Base-by-base conservation (phyloP, 2,113 vertebrate species). In the Campylorhamphus procurvoides region DNA sequence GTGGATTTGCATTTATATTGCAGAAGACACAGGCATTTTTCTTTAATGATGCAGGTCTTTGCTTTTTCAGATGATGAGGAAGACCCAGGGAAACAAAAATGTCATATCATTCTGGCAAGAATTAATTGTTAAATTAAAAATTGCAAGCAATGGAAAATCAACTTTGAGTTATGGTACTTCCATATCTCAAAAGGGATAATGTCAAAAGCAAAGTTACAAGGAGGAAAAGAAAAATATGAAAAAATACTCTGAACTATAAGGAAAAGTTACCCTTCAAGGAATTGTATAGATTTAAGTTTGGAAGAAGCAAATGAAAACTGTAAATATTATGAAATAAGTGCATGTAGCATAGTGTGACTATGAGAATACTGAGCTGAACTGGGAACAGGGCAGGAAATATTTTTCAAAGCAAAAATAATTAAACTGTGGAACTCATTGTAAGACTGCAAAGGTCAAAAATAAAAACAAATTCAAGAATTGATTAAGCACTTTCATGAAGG, bases 371-470 rank as follows among this genome's bases (percentile, higher is more conserved):
- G 64, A 68, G 37, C 18, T 42, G 53, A 85, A 68, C 40, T 44
- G 24, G 68, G 20, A 92, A 69, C 37, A 44, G 37, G 63, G 52
- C 46, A 89, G 58, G 31, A 80, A 89, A 71, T 89, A 52, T 62
- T 62, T 81, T 73, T 59, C 60, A 78, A 91, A 81, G 23, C 64
- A 31, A 63, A 95, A 94, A 75, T 82, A 92, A 79, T 88, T 79
- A 88, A 92, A 91, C 55, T 10, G 20, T 5, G 2, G 28, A 81
- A 78, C 29, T 74, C 33, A 69, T 42, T 71, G 60, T 81, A 87
- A 71, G 67, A 24, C 22, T 59, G 12, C 24, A 91, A 73, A 91
- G 42, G 25, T 39, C 60, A 87, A 81, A 84, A 81, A 53, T 44
- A 56, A 59, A 92, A 90, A 50, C 77, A 52, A 86, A 93, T 78